These are phyloP conservation scores for Tachyglossus aculeatus DNA, from an alignment of 2,797 vertebrate genomes.

Conservation along the genomic window DNA sequence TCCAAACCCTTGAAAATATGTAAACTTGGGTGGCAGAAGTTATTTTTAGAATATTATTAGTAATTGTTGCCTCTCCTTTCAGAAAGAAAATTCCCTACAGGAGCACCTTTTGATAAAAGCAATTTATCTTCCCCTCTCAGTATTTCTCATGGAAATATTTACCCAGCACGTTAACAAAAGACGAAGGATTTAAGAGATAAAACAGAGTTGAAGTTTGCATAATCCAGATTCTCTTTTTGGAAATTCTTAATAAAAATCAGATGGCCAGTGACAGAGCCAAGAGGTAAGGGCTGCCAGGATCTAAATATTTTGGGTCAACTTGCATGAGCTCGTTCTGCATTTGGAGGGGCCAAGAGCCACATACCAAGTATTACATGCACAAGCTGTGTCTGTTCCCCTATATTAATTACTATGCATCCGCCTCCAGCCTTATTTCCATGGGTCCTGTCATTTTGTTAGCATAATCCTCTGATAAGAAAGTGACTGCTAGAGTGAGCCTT, in stretches of 20 bases:
- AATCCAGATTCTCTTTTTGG: constrained; percentile 1
- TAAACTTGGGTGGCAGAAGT: not conserved
- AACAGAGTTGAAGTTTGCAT: constrained; percentile 25
- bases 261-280: constrained; percentile 6
- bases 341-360: not conserved
- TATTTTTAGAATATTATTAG: constrained; percentile 29
- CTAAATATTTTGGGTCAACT: not conserved
- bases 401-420: not conserved
- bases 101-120: not conserved
- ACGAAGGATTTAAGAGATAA: constrained; percentile 30
- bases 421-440: constrained; percentile 1
- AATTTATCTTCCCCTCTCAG: constrained; percentile 15
- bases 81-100: constrained; percentile 23
- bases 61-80: constrained; percentile 3
- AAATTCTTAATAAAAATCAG: constrained; percentile 28
- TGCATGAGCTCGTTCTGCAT: not conserved
- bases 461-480: constrained; percentile 25
- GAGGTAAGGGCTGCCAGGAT: not conserved
- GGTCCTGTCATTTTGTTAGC: constrained; percentile 6
- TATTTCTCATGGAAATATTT: constrained; percentile 41
- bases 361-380: fast-evolving
- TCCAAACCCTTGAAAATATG: not conserved
- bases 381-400: not conserved
- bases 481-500: not conserved
- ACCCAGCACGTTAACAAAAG: constrained; percentile 28